A percentile compares a stretch with the other conserved stretches of the same genome.
phyloP scores from a whole-genome alignment of 2,888 invertebrate genomes.

The Limnephilus lunatus region DNA sequence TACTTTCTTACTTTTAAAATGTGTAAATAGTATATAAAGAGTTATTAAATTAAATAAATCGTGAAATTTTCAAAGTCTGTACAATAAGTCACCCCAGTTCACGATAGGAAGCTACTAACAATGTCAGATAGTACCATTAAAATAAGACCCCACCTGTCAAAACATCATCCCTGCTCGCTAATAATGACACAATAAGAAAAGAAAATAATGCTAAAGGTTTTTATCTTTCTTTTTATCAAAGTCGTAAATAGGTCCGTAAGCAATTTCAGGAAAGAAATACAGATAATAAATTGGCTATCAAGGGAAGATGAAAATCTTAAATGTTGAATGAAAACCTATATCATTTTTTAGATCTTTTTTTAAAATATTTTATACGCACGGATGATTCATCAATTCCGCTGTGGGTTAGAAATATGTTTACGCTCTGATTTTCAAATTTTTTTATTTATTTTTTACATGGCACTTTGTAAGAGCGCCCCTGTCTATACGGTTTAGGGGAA shows the following conservation, averaged over 20 bases:
- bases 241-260: background rate
- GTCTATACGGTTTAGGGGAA: too few relatives aligned
- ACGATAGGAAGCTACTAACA: too few relatives aligned
- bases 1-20: too few relatives aligned
- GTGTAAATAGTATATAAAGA: too few relatives aligned
- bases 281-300: background rate
- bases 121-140: background rate
- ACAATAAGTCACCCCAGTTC: too few relatives aligned
- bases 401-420: too few relatives aligned
- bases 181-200: background rate
- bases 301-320: background rate
- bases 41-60: too few relatives aligned
- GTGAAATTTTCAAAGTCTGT: too few relatives aligned
- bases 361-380: background rate
- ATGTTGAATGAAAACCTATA: background rate
- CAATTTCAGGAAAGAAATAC: background rate
- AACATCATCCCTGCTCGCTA: background rate
- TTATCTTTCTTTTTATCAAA: background rate
- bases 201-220: background rate
- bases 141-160: background rate
- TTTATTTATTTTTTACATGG: too few relatives aligned
- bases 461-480: too few relatives aligned
- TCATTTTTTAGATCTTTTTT: background rate
- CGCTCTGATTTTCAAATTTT: too few relatives aligned
- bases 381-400: background rate